Conservation (phyloP, 2,113 vertebrate species). For the Pampusana beccarii region DNA sequence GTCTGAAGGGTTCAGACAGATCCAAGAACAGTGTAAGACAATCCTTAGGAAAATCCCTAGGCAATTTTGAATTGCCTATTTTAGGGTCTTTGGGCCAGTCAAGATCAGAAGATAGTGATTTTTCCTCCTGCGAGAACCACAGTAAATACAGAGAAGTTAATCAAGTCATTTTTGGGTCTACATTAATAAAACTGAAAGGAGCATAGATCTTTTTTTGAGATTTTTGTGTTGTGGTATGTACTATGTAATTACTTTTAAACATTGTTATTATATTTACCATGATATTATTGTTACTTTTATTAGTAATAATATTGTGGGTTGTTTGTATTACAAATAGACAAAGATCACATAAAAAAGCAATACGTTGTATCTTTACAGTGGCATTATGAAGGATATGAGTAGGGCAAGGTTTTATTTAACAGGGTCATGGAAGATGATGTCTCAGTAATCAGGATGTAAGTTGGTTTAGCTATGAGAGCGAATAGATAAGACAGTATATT, state of each 20-base stretch:
- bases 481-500: neutral
- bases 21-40: neutral
- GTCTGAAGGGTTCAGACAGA: neutral
- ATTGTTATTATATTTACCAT: constrained; percentile 1
- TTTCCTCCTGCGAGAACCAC: neutral
- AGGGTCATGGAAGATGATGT: neutral
- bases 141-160: neutral
- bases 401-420: constrained; percentile 27
- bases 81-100: neutral
- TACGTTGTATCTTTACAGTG: neutral
- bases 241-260: neutral
- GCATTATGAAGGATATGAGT: constrained; percentile 5
- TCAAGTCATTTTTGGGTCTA: neutral
- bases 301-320: neutral
- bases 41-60: neutral
- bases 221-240: neutral
- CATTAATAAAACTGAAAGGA: neutral
- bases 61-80: neutral
- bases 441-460: neutral
- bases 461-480: neutral
- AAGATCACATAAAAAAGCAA: constrained; percentile 13
- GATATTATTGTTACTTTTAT: constrained; percentile 19
- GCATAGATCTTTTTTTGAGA: neutral
- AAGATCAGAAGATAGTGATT: neutral
- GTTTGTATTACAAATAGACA: constrained; percentile 20